These are phyloP conservation scores for Mormyrops boulengeri DNA, from an alignment of 2,797 vertebrate genomes.

Conservation along the genomic window DNA sequence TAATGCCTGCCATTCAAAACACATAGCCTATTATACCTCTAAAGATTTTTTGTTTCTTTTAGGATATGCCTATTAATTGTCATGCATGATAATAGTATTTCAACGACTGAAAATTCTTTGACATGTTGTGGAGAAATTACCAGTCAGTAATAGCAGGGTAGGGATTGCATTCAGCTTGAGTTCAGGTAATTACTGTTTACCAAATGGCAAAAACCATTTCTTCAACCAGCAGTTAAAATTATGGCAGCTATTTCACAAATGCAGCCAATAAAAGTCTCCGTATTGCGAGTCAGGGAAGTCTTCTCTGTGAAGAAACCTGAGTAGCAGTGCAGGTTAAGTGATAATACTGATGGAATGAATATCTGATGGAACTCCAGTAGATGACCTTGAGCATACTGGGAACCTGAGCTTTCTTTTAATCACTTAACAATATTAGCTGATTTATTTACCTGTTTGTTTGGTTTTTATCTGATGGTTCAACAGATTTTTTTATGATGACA, in stretches of 20 bases:
- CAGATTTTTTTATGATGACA: not conserved
- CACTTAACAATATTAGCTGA: not conserved
- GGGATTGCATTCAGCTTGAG: not conserved
- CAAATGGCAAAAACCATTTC: constrained; percentile 13
- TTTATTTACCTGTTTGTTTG: not conserved
- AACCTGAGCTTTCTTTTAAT: not conserved
- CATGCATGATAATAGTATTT: not conserved
- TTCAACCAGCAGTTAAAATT: not conserved
- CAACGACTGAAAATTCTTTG: not conserved
- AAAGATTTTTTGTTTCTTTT: not conserved
- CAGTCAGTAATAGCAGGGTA: not conserved
- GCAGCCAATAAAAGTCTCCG: not conserved
- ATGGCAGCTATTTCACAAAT: not conserved
- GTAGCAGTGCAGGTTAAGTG: not conserved
- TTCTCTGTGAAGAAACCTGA: not conserved
- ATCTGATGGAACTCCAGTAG: not conserved
- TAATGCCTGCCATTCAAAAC: not conserved
- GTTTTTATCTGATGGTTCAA: not conserved
- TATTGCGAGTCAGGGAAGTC: not conserved
- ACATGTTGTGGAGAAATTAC: not conserved
- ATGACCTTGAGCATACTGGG: not conserved
- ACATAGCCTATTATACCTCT: not conserved
- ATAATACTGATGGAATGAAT: not conserved
- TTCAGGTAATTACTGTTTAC: constrained; percentile 10
- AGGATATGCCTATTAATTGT: not conserved